Percentiles rank a stretch among this genome's conserved stretches.
These are phyloP conservation scores for Epizoanthus illoricatus DNA, from an alignment of 92 coral and sea anemone genomes.

Conservation along the genomic window DNA sequence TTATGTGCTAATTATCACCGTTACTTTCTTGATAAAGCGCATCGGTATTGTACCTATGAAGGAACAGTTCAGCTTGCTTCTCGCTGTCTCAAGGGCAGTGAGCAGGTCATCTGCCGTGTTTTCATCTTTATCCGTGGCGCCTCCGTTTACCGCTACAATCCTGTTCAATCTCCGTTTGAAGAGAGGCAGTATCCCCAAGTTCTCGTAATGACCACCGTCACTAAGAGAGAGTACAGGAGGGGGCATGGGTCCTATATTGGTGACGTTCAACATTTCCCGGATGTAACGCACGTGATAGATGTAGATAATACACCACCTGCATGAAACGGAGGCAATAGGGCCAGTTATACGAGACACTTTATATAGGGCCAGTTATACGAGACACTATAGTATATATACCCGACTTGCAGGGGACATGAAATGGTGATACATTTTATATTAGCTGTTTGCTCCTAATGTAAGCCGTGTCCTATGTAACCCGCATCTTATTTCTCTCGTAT, in stretches of 20 bases:
- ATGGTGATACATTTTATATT: background rate
- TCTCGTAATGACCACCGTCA: conserved; percentile 72
- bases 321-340: background rate
- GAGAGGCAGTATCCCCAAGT: conserved; percentile 58
- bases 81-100: conserved; percentile 47
- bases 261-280: conserved; percentile 46
- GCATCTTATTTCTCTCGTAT: no score
- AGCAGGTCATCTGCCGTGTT: conserved; percentile 39
- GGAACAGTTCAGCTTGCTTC: conserved; percentile 62
- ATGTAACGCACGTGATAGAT: conserved; percentile 49
- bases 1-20: no score
- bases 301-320: conserved; percentile 57
- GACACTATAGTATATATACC: no score
- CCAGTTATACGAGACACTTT: no score
- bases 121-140: conserved; percentile 8
- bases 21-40: no score
- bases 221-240: conserved; percentile 60
- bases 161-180: conserved; percentile 45
- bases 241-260: conserved; percentile 54
- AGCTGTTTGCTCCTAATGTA: no score
- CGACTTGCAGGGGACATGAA: background rate
- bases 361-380: no score
- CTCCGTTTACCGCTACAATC: conserved; percentile 56
- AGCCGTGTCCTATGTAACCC: no score
- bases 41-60: conserved; percentile 37